Conservation (phyloP, 2,888 invertebrate species). For the Scaptomyza reducta region DNA sequence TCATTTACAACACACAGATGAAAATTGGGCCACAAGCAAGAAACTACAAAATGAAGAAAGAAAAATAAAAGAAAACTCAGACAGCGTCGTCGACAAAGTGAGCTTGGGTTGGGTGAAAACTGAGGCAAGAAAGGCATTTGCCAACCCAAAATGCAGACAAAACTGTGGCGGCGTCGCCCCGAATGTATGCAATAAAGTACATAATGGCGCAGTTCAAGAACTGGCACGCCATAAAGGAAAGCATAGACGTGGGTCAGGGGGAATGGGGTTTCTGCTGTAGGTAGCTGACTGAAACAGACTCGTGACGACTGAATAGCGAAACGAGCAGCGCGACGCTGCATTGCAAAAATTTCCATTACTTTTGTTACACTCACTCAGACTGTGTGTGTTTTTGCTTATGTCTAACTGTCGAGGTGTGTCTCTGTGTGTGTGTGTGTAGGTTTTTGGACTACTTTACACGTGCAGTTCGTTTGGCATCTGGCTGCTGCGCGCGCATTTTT, state of each 20-base stretch:
- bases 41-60: slow-evolving; percentile 5
- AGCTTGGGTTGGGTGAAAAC: neutral
- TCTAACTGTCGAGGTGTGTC: neutral
- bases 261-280: slow-evolving; percentile 9
- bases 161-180: slow-evolving; percentile 54
- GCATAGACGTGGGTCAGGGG: neutral
- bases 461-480: slow-evolving; percentile 57
- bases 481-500: slow-evolving; percentile 75
- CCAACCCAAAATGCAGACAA: slow-evolving; percentile 73
- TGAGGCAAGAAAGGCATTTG: slow-evolving; percentile 64
- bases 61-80: slow-evolving; percentile 47
- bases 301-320: slow-evolving; percentile 39
- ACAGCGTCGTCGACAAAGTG: slow-evolving; percentile 31
- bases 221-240: slow-evolving; percentile 50
- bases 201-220: slow-evolving; percentile 79
- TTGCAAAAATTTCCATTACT: slow-evolving; percentile 66
- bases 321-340: slow-evolving; percentile 53
- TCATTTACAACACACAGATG: slow-evolving; percentile 66
- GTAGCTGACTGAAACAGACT: slow-evolving; percentile 28
- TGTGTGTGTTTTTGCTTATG: slow-evolving; percentile 12
- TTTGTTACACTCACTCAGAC: slow-evolving; percentile 50
- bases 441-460: slow-evolving; percentile 67
- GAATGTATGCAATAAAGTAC: slow-evolving; percentile 80
- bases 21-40: slow-evolving; percentile 71
- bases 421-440: slow-evolving; percentile 29